phyloP scores from a whole-genome alignment of 2,797 vertebrate genomes.

The Sebastiscus albofasciatus region DNA sequence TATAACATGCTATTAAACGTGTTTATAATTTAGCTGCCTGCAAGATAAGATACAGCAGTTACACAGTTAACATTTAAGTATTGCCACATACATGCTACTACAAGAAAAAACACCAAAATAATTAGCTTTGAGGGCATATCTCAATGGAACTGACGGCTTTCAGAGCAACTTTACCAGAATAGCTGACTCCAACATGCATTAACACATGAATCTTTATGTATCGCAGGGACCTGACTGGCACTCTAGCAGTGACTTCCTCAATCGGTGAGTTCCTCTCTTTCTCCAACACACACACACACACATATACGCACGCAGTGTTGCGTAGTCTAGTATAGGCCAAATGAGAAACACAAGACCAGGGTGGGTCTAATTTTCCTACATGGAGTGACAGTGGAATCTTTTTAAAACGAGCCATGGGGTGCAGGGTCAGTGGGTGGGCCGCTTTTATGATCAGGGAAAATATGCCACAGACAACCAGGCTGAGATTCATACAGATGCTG shows the following conservation, averaged over 20 bases:
- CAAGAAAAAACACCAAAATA: background rate
- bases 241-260: slow-evolving; percentile 83
- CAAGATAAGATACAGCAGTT: background rate
- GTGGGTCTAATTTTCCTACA: slow-evolving; percentile 42
- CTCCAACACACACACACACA: background rate
- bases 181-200: slow-evolving; percentile 38
- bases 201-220: slow-evolving; percentile 79
- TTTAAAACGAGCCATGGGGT: slow-evolving; percentile 34
- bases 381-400: slow-evolving; percentile 56
- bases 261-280: slow-evolving; percentile 78
- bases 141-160: background rate
- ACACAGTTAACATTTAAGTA: background rate
- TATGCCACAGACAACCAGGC: background rate
- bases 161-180: background rate
- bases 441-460: slow-evolving; percentile 51
- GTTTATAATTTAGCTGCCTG: background rate
- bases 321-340: slow-evolving; percentile 1
- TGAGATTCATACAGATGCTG: slow-evolving; percentile 5
- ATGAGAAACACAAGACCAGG: slow-evolving; percentile 36
- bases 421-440: slow-evolving; percentile 43
- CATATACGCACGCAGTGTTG: background rate
- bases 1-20: background rate
- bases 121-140: background rate
- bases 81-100: background rate
- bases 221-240: slow-evolving; percentile 82